A percentile compares a stretch with the other conserved stretches of the same genome.
Evolutionary conservation across 2,113 vertebrate species (phyloP).

Genomic region (Brachypteracias leptosomus): DNA sequence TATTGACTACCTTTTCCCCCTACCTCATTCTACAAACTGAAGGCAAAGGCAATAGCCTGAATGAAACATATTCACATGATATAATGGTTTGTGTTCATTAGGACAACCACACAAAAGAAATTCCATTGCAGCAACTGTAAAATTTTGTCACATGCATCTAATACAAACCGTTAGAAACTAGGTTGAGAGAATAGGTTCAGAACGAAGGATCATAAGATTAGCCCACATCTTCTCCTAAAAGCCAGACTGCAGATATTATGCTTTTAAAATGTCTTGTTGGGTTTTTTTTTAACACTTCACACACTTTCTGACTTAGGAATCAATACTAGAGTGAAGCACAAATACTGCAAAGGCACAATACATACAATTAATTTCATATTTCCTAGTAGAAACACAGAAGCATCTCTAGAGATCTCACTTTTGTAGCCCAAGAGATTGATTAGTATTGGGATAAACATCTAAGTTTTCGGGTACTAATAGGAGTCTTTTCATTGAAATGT

Average conservation of each 20-base stretch:
- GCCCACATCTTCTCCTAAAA: neutral
- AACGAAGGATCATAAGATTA: neutral
- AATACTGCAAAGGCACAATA: neutral
- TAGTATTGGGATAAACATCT: neutral
- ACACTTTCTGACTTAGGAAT: neutral
- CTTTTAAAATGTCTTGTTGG: neutral
- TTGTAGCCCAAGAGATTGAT: neutral
- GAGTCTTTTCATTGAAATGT: neutral
- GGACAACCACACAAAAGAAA: neutral
- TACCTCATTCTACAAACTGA: neutral
- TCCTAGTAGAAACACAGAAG: neutral
- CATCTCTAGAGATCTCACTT: neutral
- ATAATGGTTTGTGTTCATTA: neutral
- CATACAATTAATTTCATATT: neutral
- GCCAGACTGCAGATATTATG: rapidly evolving
- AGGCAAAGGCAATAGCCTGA: neutral
- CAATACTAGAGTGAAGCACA: neutral
- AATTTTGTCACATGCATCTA: neutral
- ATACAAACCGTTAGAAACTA: neutral
- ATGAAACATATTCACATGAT: neutral
- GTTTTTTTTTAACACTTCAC: neutral
- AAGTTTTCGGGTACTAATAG: neutral
- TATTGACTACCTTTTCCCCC: neutral
- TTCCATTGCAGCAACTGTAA: neutral
- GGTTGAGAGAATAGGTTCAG: neutral